Base-by-base conservation (phyloP, 2,888 invertebrate species). In the Hyles lineata region DNA sequence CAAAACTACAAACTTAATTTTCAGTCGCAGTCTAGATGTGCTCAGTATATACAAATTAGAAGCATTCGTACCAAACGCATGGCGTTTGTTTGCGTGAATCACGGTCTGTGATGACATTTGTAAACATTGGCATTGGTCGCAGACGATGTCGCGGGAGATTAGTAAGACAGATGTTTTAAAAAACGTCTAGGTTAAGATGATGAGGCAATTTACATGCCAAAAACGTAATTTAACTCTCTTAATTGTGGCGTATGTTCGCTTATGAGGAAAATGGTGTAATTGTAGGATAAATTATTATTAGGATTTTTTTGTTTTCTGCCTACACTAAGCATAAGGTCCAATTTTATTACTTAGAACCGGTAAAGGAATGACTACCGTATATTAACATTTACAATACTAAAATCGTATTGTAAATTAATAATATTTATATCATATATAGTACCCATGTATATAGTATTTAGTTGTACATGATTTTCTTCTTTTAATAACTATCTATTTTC, bases 61-160 rank as follows among this genome's bases (percentile, higher is more conserved):
- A n/a, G n/a, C 23, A 17, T n/a, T 62, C 8, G 11, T 21, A 17
- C 5, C 15, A 17, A 67, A 23, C 43, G 63, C 63, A 23, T 67
- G 63, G 63, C 61, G 19, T 35, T 11, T n/a, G 55, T n/a, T 55
- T 19, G 55, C 50, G 17, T 80, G 77, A 79, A 59, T 79, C 79
- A 74, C 52, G 43, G 17, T 21, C 29, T 29, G 29, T 29, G 29
- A 29, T 5, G 4, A 29, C 29, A 77, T 72, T 23, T 72, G 77
- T 80, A 80, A 80, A 80, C 76, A 80, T 79, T 80, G 80, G 80
- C 80, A 79, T 70, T 8, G 25, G 19, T 55, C 29, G n/a, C 63
- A 29, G 70, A 69, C 72, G 67, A 23, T 43, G 67, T 67, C 23
- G 50, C 43, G 43, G 43, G 23, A 23, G 17, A 23, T 0, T 23